These are phyloP conservation scores for Turritopsis dohrnii DNA, from an alignment of 30 jellyfish, hydroid and myxozoan species.

Conservation along the genomic window DNA sequence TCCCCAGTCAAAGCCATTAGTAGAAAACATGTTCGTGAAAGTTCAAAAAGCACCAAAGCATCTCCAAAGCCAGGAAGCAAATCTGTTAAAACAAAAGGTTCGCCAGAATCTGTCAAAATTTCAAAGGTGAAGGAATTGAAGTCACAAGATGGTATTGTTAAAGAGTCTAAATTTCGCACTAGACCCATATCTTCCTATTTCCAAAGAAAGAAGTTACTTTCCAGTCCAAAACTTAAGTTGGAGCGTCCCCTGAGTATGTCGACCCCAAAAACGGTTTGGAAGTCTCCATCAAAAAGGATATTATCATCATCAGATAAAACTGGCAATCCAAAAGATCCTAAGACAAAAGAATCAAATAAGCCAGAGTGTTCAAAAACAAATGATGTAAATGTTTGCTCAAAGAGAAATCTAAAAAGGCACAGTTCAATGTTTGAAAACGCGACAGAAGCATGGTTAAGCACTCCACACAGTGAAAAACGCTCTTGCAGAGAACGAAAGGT, in stretches of 20 bases:
- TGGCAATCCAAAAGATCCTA: neutral
- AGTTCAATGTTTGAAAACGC: conserved; percentile 12
- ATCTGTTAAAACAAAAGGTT: neutral
- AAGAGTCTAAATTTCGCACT: neutral
- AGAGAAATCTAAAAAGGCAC: neutral
- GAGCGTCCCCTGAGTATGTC: neutral
- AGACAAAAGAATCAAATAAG: neutral
- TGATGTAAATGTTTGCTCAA: neutral
- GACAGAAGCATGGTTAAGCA: neutral
- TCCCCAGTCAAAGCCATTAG: neutral
- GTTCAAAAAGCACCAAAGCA: neutral
- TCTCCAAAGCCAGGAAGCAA: neutral
- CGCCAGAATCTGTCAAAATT: neutral
- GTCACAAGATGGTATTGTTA: neutral
- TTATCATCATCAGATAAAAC: neutral
- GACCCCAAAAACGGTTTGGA: neutral
- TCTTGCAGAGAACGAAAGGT: neutral
- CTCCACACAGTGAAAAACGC: neutral
- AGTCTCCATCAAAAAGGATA: neutral
- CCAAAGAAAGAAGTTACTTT: neutral
- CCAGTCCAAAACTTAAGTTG: neutral
- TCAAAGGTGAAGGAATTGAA: neutral
- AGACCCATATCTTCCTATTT: neutral
- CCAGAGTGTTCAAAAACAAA: neutral
- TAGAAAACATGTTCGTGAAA: neutral